Evolutionary conservation across 2,797 vertebrate species (phyloP), one percentile per base, ranked within the genome.

Genomic region (Ispidina lecontei): DNA sequence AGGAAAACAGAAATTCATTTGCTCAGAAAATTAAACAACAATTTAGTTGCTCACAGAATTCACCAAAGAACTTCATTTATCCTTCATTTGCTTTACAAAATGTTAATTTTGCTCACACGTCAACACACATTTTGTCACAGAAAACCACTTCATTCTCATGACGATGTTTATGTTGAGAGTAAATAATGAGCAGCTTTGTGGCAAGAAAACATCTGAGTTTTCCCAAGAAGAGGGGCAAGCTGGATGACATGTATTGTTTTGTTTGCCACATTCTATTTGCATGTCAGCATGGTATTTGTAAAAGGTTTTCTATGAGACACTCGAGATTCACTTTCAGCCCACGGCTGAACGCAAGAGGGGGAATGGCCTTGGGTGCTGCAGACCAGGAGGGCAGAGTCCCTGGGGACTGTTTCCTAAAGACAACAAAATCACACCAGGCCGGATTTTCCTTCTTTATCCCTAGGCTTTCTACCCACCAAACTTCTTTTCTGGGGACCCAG

Each of bases 111-210:
- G 31, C 63, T 67, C 73, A 80, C 87, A 20, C 37, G 49, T 76
- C 75, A 60, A 33, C 37, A 74, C 20, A 16, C 23, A 39, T 47
- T 92, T 89, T 69, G n/a, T 87, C 49, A 71, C 52, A 87, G 84
- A 64, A 78, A 91, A 35, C 9, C 31, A 9, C 75, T 80, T 88
- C 68, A 33, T 63, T 89, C 64, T 56, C 29, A 18, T 74, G 60
- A 52, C 0, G 0, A 9, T 75, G 55, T 69, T 90, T 80, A 59
- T 14, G 41, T 60, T 73, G 64, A 37, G 52, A 37, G 56, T 84
- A 75, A 84, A 60, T 77, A 87, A 87, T 31, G 80, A 44, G 35
- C 63, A 69, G 58, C 83, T 94, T 84, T 91, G 79, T 85, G 87
- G 28, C 44, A 76, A 78, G 74, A 46, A 58, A 82, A 69, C 71